Evolutionary conservation across 2,113 vertebrate genomes (phyloP), one percentile per base, ranked within the genome.

Genomic region (Entomyzon cyanotis): DNA sequence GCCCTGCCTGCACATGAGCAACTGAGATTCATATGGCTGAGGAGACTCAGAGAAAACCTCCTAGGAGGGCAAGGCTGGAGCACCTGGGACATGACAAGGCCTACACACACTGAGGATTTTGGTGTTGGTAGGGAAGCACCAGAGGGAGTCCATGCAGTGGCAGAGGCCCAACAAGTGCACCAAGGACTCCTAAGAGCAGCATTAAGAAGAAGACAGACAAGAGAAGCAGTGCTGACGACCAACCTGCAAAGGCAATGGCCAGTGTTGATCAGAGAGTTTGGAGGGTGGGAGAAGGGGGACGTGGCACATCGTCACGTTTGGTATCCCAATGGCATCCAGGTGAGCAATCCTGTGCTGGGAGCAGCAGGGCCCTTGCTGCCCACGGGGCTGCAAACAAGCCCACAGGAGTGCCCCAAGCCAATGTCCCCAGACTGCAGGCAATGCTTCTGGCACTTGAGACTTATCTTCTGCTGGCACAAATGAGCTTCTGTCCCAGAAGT

Each of bases 241-340:
- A 17, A 7, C 11, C 9, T 53, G 11, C 35, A 33, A 81, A 63
- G 49, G 27, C 41, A 60, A 28, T 42, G 33, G 23, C 49, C 33
- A 21, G 24, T 9, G 55, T 35, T 10, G 9, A 7, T 18, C 62
- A 62, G 70, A 46, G 46, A 21, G 24, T 18, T 30, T n/a, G 30
- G n/a, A 55, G 19, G 25, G 30, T 20, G 17, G 8, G 6, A 52
- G 23, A n/a, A 62, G n/a, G n/a, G 19, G 30, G 44, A 69, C 0
- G 3, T 12, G 21, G 16, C 39, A 22, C 27, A 47, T 53, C 9
- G 5, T n/a, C 37, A 31, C 2, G 0, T 58, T 23, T 3, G 2
- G 7, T 12, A 49, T 15, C 1, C 23, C 52, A 44, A 24, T 87
- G 60, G 64, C 70, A 73, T 44, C 4, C 10, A 2, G 31, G 18